Percentiles rank a stretch among this genome's conserved stretches.
These are phyloP conservation scores for Pseudonaja textilis DNA, from an alignment of 2,113 vertebrate genomes.

Conservation along the genomic window DNA sequence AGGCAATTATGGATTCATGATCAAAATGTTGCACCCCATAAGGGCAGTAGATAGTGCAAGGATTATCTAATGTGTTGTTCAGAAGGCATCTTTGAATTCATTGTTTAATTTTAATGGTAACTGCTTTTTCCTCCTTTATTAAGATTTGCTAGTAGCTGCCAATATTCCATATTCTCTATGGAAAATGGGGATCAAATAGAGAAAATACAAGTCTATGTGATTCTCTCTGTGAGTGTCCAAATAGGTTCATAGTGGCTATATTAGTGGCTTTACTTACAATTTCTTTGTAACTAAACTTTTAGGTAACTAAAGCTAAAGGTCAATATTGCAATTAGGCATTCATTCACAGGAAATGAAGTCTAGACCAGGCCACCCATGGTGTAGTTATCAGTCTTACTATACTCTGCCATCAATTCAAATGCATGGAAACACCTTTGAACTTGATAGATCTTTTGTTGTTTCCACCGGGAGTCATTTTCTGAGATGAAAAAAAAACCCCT, in stretches of 20 bases:
- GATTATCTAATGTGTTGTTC: neutral
- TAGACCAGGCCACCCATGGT: neutral
- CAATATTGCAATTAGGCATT: neutral
- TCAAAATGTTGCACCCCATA: neutral
- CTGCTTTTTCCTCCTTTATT: neutral
- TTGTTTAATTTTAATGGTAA: neutral
- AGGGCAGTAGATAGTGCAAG: neutral
- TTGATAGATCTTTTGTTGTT: slow-evolving; percentile 47
- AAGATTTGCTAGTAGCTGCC: neutral
- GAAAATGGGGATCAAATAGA: neutral
- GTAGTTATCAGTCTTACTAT: neutral
- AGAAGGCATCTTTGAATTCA: neutral
- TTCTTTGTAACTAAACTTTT: neutral
- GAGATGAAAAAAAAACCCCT: neutral
- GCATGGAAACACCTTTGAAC: slow-evolving; percentile 35
- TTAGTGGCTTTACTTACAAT: neutral
- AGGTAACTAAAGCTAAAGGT: neutral
- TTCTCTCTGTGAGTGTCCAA: neutral
- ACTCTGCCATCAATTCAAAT: neutral
- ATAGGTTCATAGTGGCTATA: neutral
- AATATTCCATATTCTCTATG: neutral
- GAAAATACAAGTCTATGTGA: neutral
- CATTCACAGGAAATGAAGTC: neutral
- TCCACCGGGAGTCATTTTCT: slow-evolving; percentile 11
- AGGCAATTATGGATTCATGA: neutral